phyloP scores from a whole-genome alignment of 1,140 invertebrate species.

The Plodia interpunctella region DNA sequence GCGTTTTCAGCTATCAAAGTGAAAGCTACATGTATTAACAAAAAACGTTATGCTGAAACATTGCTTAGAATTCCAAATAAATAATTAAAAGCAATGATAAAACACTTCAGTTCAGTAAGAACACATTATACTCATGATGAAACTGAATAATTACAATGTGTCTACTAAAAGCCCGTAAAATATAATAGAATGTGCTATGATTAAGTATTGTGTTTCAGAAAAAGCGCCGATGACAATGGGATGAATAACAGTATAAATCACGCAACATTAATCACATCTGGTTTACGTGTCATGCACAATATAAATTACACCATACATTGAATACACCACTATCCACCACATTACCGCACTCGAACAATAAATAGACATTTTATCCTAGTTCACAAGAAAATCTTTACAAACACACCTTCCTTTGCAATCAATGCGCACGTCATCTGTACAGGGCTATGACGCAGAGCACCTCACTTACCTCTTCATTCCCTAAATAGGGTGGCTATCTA shows the following conservation, averaged over 20 bases:
- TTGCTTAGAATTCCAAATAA: too few species aligned
- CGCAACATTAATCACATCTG: constrained; percentile 6
- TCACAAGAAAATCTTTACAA: constrained; percentile 22
- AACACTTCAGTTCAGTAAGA: too few species aligned
- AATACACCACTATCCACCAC: constrained; percentile 18
- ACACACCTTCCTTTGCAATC: constrained; percentile 18
- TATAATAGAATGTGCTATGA: too few species aligned
- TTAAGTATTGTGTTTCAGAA: neutral
- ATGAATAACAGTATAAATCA: neutral
- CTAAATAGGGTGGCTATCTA: constrained; percentile 15
- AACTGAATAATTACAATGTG: too few species aligned
- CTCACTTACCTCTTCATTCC: constrained; percentile 15
- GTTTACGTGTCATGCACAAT: constrained; percentile 13
- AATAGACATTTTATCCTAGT: constrained; percentile 31
- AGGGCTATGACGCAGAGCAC: constrained; percentile 31
- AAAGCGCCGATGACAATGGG: neutral
- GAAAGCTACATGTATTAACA: too few species aligned
- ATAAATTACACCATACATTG: constrained; percentile 15
- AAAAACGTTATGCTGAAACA: too few species aligned
- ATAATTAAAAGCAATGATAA: too few species aligned
- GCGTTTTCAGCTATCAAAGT: too few species aligned
- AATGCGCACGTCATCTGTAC: constrained; percentile 18
- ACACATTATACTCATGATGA: too few species aligned
- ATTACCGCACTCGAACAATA: constrained; percentile 27
- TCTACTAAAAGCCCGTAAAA: too few species aligned